Evolutionary conservation across 1,140 invertebrate species (phyloP).

Genomic region (Aplysia californica): DNA sequence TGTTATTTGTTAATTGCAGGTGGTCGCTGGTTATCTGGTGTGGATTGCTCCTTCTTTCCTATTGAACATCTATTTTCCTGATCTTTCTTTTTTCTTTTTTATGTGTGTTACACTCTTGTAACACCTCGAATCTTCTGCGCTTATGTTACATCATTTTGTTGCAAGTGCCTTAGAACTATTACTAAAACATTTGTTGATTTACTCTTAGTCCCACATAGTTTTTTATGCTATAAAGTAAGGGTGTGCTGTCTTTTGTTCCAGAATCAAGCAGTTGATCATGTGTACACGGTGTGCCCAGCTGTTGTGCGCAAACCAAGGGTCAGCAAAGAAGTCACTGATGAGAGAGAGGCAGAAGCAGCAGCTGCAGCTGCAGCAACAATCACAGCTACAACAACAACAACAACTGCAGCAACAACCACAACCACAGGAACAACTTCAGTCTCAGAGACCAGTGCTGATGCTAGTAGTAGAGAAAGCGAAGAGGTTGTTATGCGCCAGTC

Average conservation of each 20-base stretch:
- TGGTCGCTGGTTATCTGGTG: neutral
- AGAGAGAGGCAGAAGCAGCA: neutral
- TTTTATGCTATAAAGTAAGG: too few species aligned
- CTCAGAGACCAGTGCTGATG: neutral
- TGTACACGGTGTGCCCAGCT: conserved; percentile 38
- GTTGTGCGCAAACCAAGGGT: conserved; percentile 20
- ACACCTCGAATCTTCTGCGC: too few species aligned
- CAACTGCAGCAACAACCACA: neutral
- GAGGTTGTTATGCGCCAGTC: too few species aligned
- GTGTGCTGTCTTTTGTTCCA: conserved; percentile 23
- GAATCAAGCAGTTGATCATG: conserved; percentile 37
- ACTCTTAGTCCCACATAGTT: too few species aligned
- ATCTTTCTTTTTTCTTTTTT: too few species aligned
- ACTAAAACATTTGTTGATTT: neutral
- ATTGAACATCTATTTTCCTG: too few species aligned
- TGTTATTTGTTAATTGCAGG: too few species aligned
- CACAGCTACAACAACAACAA: neutral
- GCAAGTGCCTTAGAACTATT: too few species aligned
- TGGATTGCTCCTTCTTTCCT: too few species aligned
- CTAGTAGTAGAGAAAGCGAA: too few species aligned
- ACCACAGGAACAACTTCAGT: neutral
- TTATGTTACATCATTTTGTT: too few species aligned
- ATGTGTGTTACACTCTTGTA: too few species aligned
- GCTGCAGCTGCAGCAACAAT: neutral
- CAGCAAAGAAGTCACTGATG: conserved; percentile 8